phyloP scores from a whole-genome alignment of 35 echinoderm and acorn worm species.

The Anneissia japonica region DNA sequence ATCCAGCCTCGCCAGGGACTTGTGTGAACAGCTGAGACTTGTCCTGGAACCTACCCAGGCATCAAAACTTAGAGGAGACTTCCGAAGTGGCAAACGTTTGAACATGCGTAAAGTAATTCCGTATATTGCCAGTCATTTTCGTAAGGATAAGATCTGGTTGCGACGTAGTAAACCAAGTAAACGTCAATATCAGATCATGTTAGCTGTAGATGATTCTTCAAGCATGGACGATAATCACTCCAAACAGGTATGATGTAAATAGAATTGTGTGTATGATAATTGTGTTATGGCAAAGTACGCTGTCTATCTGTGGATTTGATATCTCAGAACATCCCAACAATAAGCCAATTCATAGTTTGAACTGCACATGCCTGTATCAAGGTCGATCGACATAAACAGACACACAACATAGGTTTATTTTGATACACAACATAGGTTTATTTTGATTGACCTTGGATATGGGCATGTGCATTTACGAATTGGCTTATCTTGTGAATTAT shows the following conservation, averaged over 20 bases:
- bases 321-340: no score
- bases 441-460: no score
- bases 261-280: no score
- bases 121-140: constrained; percentile 94
- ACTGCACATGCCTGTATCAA: no score
- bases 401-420: no score
- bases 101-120: constrained; percentile 99
- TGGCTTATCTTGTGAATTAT: no score
- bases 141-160: constrained; percentile 98
- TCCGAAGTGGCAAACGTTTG: constrained; percentile 81
- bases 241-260: constrained; percentile 50
- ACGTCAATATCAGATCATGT: constrained; percentile 95
- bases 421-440: no score
- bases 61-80: constrained; percentile 89
- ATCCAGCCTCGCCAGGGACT: constrained; percentile 77
- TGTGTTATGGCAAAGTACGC: no score
- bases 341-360: no score
- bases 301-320: no score
- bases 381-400: no score
- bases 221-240: constrained; percentile 97
- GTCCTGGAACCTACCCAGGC: constrained; percentile 89
- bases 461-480: no score
- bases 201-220: constrained; percentile 97
- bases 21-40: constrained; percentile 92
- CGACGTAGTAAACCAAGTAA: constrained; percentile 93